Conservation (phyloP, 2,113 vertebrate genomes). For the Noturus placidus region DNA sequence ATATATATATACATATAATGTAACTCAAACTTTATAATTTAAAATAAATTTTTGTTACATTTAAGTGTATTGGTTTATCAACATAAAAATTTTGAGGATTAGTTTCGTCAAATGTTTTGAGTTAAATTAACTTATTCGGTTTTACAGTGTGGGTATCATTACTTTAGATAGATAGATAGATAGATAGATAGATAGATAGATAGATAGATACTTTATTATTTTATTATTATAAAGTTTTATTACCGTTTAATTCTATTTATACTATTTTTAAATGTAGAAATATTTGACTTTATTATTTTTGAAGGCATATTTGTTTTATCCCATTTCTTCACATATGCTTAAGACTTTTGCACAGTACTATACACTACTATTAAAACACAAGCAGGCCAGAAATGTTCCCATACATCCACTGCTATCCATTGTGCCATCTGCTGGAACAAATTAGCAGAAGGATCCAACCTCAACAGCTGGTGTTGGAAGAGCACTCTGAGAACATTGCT, state of each 20-base stretch:
- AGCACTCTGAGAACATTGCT: not conserved
- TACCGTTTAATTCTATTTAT: not conserved
- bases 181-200: too few species aligned
- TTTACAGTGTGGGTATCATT: too few species aligned
- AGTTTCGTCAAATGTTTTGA: too few species aligned
- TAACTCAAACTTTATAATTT: too few species aligned
- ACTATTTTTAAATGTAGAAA: not conserved
- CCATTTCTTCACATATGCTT: not conserved
- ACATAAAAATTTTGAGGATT: too few species aligned
- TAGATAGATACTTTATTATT: too few species aligned
- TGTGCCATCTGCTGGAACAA: not conserved
- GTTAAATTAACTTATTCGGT: too few species aligned
- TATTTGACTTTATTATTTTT: not conserved
- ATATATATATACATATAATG: too few species aligned
- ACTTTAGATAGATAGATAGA: too few species aligned
- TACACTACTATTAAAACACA: not conserved
- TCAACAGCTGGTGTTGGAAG: not conserved
- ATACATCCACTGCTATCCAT: not conserved
- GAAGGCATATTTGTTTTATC: not conserved
- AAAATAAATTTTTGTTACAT: too few species aligned
- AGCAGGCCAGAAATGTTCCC: not conserved
- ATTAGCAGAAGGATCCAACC: not conserved
- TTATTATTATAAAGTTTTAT: too few species aligned
- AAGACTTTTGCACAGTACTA: not conserved
- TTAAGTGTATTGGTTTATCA: too few species aligned